phyloP scores from a whole-genome alignment of 2,797 vertebrate species.

The Catharus ustulatus region DNA sequence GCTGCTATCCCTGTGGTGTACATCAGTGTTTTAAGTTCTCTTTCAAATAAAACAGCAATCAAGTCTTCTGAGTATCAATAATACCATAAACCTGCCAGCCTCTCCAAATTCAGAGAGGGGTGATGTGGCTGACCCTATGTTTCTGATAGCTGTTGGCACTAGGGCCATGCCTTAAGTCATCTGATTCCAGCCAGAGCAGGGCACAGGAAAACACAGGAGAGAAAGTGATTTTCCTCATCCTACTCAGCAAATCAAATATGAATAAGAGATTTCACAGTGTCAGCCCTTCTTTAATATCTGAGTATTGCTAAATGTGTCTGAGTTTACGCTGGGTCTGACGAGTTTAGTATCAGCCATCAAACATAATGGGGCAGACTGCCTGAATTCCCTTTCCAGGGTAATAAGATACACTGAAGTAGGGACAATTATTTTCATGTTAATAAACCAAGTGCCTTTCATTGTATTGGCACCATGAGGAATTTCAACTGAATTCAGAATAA shows the following conservation, averaged over 20 bases:
- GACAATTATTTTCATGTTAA: not conserved
- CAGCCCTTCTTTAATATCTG: not conserved
- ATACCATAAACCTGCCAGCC: not conserved
- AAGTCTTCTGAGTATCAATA: not conserved
- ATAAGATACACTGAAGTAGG: not conserved
- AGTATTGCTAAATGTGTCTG: not conserved
- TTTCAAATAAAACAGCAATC: not conserved
- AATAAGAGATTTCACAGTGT: not conserved
- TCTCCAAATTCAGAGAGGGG: not conserved
- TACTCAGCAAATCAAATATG: not conserved
- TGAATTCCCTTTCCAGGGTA: not conserved
- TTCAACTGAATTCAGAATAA: not conserved
- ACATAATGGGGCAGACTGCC: not conserved
- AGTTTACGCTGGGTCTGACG: not conserved
- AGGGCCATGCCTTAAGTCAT: not conserved
- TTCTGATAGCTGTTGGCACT: not conserved
- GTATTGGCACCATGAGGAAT: not conserved
- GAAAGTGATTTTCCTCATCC: not conserved
- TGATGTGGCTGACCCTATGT: rapidly evolving
- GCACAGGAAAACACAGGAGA: not conserved
- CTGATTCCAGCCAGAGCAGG: not conserved
- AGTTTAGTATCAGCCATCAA: not conserved
- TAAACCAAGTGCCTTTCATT: not conserved
- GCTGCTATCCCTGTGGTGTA: not conserved
- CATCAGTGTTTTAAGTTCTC: not conserved